Evolutionary conservation across 2,113 vertebrate genomes (phyloP), one percentile per base, ranked within the genome.

Genomic region (Cephalopholis sonnerati): DNA sequence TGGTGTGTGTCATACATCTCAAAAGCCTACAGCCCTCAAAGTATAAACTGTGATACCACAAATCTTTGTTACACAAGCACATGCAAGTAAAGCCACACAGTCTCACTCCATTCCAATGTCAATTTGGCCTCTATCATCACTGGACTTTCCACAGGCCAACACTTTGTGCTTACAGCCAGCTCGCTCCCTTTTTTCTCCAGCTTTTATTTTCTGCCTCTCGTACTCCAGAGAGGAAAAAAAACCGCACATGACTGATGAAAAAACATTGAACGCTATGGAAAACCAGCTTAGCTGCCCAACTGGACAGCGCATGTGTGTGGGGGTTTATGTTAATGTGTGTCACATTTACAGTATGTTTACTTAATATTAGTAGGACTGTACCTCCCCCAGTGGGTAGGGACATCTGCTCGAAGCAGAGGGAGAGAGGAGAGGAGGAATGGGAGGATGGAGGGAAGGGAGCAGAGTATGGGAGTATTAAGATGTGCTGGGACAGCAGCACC

Each of bases 401-500:
- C 74, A 57, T 29, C 83, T 74, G 81, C 82, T 46, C 18, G 46
- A 74, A 15, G 70, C 70, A 75, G 71, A 57, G 50, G 53, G 27
- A 55, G 58, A 25, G 57, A 51, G 58, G 22, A 27, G 63, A 53
- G 59, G 24, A 46, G 68, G 48, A 25, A 58, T 39, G 48, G 70
- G 74, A 73, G 59, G 48, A 61, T 25, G 10, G 20, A 59, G 22
- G 15, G 48, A 29, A 39, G 12, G 25, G 25, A 1, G 39, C 15
- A 50, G 39, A 46, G 32, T 36, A 36, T 36, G 32, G 32, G 32
- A 44, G 64, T n/a, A 71, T 32, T 74, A 76, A 89, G 51, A 93
- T 92, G 61, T 91, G 91, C 90, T 84, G 82, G 88, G 84, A 90
- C 87, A 91, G 90, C 87, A 91, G 84, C 81, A 86, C 79, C 87